phyloP scores from a whole-genome alignment of 2,797 vertebrate species.

The Chelidonichthys spinosus region DNA sequence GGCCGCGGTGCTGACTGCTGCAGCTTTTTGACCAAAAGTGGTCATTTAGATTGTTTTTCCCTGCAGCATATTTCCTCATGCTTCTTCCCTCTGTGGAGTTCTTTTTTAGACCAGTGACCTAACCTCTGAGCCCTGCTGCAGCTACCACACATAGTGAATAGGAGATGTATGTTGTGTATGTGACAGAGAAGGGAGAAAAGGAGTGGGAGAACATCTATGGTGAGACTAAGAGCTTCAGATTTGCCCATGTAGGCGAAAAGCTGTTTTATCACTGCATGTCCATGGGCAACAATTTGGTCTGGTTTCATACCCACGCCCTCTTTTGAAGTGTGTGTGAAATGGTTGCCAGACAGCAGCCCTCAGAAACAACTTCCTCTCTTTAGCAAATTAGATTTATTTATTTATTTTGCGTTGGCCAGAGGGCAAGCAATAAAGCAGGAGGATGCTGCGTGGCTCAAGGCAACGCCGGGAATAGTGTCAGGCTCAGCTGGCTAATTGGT shows the following conservation, averaged over 20 bases:
- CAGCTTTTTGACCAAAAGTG: slow-evolving; percentile 75
- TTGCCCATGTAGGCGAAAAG: slow-evolving; percentile 50
- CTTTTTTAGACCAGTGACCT: slow-evolving; percentile 43
- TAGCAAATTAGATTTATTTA: slow-evolving; percentile 26
- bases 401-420: slow-evolving; percentile 49
- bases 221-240: slow-evolving; percentile 45
- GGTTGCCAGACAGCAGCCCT: slow-evolving; percentile 63
- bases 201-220: slow-evolving; percentile 47
- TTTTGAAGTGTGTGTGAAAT: slow-evolving; percentile 67
- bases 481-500: slow-evolving; percentile 64
- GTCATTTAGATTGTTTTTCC: slow-evolving; percentile 69
- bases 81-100: slow-evolving; percentile 37
- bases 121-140: slow-evolving; percentile 42
- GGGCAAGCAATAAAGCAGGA: slow-evolving; percentile 69
- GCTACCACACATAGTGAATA: slow-evolving; percentile 25
- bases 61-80: slow-evolving; percentile 14
- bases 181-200: slow-evolving; percentile 25
- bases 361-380: slow-evolving; percentile 46
- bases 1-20: slow-evolving; percentile 53
- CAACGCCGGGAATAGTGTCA: slow-evolving; percentile 51
- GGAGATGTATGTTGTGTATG: slow-evolving; percentile 11
- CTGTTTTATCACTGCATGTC: slow-evolving; percentile 62
- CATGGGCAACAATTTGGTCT: slow-evolving; percentile 59
- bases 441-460: slow-evolving; percentile 59
- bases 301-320: slow-evolving; percentile 59